phyloP scores from a whole-genome alignment of 2,797 vertebrate species.

The Mastacembelus armatus region DNA sequence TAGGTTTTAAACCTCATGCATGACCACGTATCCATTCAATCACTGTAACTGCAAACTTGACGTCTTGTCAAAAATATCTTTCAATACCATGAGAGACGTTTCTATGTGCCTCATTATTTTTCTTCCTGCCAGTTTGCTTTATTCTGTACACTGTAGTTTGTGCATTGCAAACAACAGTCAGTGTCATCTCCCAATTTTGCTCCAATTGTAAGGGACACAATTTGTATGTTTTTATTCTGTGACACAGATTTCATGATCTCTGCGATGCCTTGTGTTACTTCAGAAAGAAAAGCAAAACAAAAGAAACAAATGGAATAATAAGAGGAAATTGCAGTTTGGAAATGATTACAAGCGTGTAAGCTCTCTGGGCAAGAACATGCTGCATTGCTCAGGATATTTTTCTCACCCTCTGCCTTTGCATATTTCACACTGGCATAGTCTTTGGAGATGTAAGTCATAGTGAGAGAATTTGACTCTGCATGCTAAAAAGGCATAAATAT shows the following conservation, averaged over 20 bases:
- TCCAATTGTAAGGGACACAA: constrained; percentile 16
- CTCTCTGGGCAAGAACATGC: constrained; percentile 62
- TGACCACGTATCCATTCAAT: constrained; percentile 9
- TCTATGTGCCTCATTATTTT: constrained; percentile 46
- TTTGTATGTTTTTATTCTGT: constrained; percentile 35
- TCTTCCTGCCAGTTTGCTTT: constrained; percentile 19
- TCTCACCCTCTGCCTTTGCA: constrained; percentile 71
- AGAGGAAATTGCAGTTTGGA: constrained; percentile 65
- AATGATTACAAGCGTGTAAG: constrained; percentile 72
- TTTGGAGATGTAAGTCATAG: constrained; percentile 76
- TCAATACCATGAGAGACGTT: not conserved
- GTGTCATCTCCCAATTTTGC: constrained; percentile 31
- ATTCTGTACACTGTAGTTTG: constrained; percentile 2
- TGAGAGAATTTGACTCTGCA: constrained; percentile 75
- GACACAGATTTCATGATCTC: constrained; percentile 61
- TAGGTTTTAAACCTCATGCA: constrained; percentile 1
- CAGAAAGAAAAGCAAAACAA: constrained; percentile 40
- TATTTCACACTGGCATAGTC: constrained; percentile 75
- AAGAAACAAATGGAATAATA: constrained; percentile 48
- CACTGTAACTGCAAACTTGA: constrained; percentile 17
- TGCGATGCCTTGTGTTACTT: constrained; percentile 44
- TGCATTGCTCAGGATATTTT: constrained; percentile 68
- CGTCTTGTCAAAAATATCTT: constrained; percentile 19
- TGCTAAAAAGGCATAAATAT: constrained; percentile 79
- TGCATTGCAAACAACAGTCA: constrained; percentile 32